Evolutionary conservation across 1,140 invertebrate genomes (phyloP), one percentile per base, ranked within the genome.

Genomic region (Drosophila parvula): DNA sequence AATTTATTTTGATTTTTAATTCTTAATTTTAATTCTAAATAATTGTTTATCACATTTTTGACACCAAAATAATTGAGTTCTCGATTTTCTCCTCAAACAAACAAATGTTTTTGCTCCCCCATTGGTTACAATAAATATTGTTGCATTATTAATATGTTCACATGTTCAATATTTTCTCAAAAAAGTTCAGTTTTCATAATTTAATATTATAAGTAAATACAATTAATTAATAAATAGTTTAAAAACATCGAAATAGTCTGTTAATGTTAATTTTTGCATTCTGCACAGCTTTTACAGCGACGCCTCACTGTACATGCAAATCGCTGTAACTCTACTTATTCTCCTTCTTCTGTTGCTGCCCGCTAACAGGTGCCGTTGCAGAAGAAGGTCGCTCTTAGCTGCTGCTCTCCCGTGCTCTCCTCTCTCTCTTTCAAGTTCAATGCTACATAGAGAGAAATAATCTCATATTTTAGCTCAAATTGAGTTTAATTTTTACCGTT

Each of bases 381-480:
- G 47, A 61, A 62, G 56, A 78, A 78, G 75, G 57, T 70, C 45
- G 61, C 50, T 45, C 27, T 47, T n/a, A 36, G 57, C 50, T 61
- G 78, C 41, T 64, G 32, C 65, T 60, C 58, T 63, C 59, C 41
- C 51, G 8, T 34, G 34, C 51, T n/a, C 43, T 36, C 38, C 30
- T n/a, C 9, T 61, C 45, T 48, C 56, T 62, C 75, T 55, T 86
- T 85, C 84, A 88, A 88, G 83, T 88, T 88, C 83, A 88, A 89
- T 82, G 84, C 79, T 86, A 76, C 56, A 55, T 55, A 10, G 51
- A 38, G 12, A 38, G 2, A 55, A 55, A 38, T 38, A 27, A n/a
- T 27, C 1, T 27, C 0, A 6, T 9, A 5, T 14, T 14, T 8
- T 10, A 5, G 4, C 14, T 5, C 14, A 30, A 50, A 30, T 7